Percentiles rank a stretch among this genome's conserved stretches.
These are phyloP conservation scores for Spatulosminthurus flaviceps DNA, from an alignment of 2,888 invertebrate genomes.

Conservation along the genomic window DNA sequence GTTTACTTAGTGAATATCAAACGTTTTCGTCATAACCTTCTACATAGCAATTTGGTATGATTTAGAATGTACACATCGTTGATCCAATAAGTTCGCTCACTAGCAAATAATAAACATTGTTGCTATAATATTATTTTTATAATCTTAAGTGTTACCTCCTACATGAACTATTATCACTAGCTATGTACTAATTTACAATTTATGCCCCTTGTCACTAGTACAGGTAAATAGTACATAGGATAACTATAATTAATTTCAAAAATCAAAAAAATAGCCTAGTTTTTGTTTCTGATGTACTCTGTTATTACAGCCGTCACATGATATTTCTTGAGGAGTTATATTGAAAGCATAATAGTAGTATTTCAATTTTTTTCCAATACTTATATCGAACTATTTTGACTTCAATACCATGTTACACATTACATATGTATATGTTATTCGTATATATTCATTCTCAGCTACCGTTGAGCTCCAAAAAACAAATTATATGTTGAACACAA, in stretches of 20 bases:
- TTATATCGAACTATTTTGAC: conserved; percentile 22
- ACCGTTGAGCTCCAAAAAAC: conserved; percentile 18
- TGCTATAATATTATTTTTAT: neutral
- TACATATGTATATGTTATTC: conserved; percentile 6
- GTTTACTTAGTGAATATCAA: neutral
- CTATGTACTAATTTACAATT: conserved; percentile 3
- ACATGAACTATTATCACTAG: neutral
- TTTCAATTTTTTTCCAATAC: neutral
- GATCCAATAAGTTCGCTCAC: neutral
- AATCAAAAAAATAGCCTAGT: conserved; percentile 13
- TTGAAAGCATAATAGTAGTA: conserved; percentile 3
- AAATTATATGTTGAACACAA: conserved; percentile 15
- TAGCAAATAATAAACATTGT: neutral
- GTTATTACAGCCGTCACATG: neutral
- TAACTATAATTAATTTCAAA: conserved; percentile 18
- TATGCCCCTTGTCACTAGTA: conserved; percentile 44
- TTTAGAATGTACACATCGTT: neutral
- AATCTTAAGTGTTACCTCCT: neutral
- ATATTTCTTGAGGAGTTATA: neutral
- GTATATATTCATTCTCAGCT: conserved; percentile 23
- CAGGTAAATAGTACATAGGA: conserved; percentile 25
- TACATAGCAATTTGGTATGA: neutral
- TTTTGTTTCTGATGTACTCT: conserved; percentile 2
- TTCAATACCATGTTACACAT: neutral
- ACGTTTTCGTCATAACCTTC: too few species aligned